phyloP scores from a whole-genome alignment of 1,140 invertebrate genomes.

The Archegozetes longisetosus region DNA sequence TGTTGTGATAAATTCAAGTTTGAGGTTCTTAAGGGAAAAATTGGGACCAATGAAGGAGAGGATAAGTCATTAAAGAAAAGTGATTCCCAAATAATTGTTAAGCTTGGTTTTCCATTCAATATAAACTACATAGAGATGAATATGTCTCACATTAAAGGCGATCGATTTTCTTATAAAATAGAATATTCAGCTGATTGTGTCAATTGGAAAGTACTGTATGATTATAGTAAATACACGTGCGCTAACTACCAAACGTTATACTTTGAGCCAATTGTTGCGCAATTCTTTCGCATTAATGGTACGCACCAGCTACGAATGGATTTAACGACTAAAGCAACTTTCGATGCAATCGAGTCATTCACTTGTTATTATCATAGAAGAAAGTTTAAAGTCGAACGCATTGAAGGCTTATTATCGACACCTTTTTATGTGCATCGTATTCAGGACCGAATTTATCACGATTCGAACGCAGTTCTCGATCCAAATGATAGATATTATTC shows the following conservation, averaged over 20 bases:
- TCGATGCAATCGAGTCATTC: slow-evolving; percentile 3
- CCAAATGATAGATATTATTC: neutral
- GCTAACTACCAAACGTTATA: slow-evolving; percentile 6
- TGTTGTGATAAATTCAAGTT: neutral
- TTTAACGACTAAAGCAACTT: neutral
- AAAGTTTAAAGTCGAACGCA: neutral
- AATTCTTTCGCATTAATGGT: slow-evolving; percentile 5
- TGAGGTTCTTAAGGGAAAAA: neutral
- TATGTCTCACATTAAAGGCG: slow-evolving; percentile 1
- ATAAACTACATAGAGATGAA: slow-evolving; percentile 4
- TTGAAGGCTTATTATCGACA: neutral
- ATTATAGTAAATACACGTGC: slow-evolving; percentile 1
- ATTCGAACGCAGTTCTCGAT: neutral
- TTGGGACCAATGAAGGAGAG: neutral
- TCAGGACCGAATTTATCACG: slow-evolving; percentile 2
- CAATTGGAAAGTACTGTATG: neutral
- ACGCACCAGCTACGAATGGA: slow-evolving; percentile 5
- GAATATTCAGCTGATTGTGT: slow-evolving; percentile 8
- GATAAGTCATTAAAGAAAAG: neutral
- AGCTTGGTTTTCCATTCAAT: slow-evolving; percentile 1
- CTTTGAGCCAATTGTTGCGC: slow-evolving; percentile 1
- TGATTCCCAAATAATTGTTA: neutral
- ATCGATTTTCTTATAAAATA: slow-evolving; percentile 1
- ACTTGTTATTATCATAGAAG: neutral
- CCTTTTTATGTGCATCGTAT: neutral